Conservation (phyloP, 1,140 invertebrate species). For the Gryon sp. region DNA sequence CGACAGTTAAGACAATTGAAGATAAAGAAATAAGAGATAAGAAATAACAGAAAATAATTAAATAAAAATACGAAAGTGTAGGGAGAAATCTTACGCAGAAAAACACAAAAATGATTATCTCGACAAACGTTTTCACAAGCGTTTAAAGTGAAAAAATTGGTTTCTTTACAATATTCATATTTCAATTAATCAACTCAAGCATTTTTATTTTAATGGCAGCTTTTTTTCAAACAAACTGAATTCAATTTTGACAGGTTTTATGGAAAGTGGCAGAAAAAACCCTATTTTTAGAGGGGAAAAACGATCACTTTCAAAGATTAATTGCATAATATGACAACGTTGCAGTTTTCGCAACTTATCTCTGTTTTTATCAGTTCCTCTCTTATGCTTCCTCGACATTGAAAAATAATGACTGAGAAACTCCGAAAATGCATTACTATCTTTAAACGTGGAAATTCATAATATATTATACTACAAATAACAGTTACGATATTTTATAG, state of each 20-base stretch:
- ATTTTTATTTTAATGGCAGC: too few relatives aligned
- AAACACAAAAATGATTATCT: too few relatives aligned
- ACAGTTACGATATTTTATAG: slow-evolving; percentile 11
- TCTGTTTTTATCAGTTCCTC: slow-evolving; percentile 60
- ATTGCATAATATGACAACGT: slow-evolving; percentile 61
- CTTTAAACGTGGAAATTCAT: slow-evolving; percentile 47
- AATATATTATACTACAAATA: slow-evolving; percentile 51
- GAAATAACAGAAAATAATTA: too few relatives aligned
- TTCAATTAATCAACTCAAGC: too few relatives aligned
- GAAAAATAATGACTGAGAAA: slow-evolving; percentile 61
- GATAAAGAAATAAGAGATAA: too few relatives aligned
- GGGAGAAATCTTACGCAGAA: too few relatives aligned
- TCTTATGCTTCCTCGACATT: slow-evolving; percentile 56
- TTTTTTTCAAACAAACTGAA: too few relatives aligned
- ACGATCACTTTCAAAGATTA: slow-evolving; percentile 56
- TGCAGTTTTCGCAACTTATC: slow-evolving; percentile 61
- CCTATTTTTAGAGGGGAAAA: slow-evolving; percentile 47
- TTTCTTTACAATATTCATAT: too few relatives aligned
- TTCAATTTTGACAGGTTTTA: background rate
- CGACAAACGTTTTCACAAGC: too few relatives aligned
- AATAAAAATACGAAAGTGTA: too few relatives aligned
- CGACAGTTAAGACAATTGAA: too few relatives aligned
- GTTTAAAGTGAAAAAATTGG: too few relatives aligned
- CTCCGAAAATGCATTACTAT: slow-evolving; percentile 57
- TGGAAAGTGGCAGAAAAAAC: background rate